phyloP scores from a whole-genome alignment of 2,888 invertebrate species.

The Scotopteryx bipunctaria region DNA sequence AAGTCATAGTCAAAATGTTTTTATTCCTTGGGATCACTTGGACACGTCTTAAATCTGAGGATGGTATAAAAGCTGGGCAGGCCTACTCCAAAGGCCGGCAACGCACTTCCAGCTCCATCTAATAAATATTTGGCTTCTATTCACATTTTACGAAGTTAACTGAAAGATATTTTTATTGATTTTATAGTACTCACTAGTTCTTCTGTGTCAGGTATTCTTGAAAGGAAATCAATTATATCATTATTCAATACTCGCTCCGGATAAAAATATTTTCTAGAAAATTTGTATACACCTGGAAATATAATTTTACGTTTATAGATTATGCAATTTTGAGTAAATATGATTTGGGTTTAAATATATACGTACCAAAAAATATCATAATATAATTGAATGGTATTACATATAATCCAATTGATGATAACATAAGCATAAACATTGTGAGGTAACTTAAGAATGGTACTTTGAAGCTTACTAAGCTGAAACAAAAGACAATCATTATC shows the following conservation, averaged over 20 bases:
- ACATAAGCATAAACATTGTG: conserved; percentile 55
- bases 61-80: no score
- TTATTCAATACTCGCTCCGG: conserved; percentile 67
- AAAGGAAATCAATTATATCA: conserved; percentile 70
- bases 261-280: conserved; percentile 63
- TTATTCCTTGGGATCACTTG: no score
- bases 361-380: conserved; percentile 69
- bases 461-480: conserved; percentile 68
- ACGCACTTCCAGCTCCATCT: no score
- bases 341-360: not conserved
- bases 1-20: no score
- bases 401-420: conserved; percentile 54
- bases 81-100: no score
- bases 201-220: conserved; percentile 69
- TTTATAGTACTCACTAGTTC: conserved; percentile 57
- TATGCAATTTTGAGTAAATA: no score
- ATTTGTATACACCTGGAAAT: conserved; percentile 66
- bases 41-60: no score
- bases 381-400: conserved; percentile 64
- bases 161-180: no score
- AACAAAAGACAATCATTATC: conserved; percentile 43
- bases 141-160: no score
- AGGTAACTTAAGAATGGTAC: conserved; percentile 70
- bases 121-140: no score
- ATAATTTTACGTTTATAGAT: no score